Evolutionary conservation across 1,140 invertebrate species (phyloP).

Genomic region (Drosophila cardini): DNA sequence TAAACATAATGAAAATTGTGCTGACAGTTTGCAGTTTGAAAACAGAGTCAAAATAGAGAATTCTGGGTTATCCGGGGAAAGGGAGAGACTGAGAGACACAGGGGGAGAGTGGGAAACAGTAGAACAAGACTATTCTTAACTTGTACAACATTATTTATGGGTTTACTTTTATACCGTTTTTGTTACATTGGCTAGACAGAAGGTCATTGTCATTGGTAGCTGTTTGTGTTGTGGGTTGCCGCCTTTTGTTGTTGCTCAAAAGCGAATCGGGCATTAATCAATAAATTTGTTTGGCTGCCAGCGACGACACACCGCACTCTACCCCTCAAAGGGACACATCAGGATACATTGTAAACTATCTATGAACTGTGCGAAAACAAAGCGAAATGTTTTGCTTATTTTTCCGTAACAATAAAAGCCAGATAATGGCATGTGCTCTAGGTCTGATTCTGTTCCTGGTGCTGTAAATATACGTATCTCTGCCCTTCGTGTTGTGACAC

Average conservation of each 20-base stretch:
- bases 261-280: constrained; percentile 69
- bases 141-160: constrained; percentile 67
- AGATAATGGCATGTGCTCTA: constrained; percentile 49
- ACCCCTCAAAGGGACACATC: not conserved
- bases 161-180: constrained; percentile 57
- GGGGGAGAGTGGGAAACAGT: constrained; percentile 38
- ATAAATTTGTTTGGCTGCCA: constrained; percentile 80
- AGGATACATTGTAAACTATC: constrained; percentile 55
- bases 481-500: constrained; percentile 53
- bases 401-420: constrained; percentile 26
- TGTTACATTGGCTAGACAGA: constrained; percentile 55
- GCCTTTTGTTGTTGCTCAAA: constrained; percentile 46
- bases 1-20: constrained; percentile 45
- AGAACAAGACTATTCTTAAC: constrained; percentile 34
- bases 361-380: constrained; percentile 26
- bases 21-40: constrained; percentile 33
- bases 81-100: constrained; percentile 24
- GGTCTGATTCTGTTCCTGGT: constrained; percentile 13
- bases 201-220: constrained; percentile 62
- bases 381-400: constrained; percentile 40
- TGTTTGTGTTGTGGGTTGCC: constrained; percentile 35
- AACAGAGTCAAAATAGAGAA: constrained; percentile 57
- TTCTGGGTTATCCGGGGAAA: constrained; percentile 9
- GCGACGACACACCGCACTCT: constrained; percentile 66
- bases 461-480: not conserved